Percentiles rank a stretch among this genome's conserved stretches.
phyloP scores from a whole-genome alignment of 2,888 invertebrate species.

The Mactromeris polynyma region DNA sequence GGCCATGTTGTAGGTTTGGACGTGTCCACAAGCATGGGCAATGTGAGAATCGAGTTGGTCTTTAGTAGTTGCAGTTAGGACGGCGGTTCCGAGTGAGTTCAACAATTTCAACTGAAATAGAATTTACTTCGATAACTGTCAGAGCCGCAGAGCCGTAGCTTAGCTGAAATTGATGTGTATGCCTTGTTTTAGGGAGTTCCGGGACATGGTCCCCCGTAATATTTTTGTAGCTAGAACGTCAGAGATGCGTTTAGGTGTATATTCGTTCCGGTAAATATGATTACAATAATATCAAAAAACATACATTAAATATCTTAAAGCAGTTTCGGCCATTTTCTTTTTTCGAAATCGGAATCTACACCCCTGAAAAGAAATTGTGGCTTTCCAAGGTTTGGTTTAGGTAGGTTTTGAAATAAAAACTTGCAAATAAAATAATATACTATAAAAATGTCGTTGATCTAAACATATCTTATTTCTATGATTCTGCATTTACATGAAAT shows the following conservation, averaged over 20 bases:
- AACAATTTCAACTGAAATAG: constrained; percentile 14
- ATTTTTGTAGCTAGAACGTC: neutral
- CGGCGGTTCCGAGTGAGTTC: neutral
- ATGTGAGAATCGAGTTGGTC: neutral
- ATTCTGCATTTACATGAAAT: too few relatives aligned
- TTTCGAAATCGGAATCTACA: too few relatives aligned
- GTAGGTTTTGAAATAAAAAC: neutral
- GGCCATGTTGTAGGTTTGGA: neutral
- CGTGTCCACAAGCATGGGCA: neutral
- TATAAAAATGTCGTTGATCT: neutral
- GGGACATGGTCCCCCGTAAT: neutral
- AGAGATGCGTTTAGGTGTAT: too few relatives aligned
- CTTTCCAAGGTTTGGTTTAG: too few relatives aligned
- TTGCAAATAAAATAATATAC: neutral
- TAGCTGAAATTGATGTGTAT: neutral
- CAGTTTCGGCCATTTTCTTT: too few relatives aligned
- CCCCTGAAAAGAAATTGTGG: too few relatives aligned
- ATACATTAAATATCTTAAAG: too few relatives aligned
- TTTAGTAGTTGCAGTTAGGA: neutral
- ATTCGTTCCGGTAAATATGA: neutral
- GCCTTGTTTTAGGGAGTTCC: too few relatives aligned
- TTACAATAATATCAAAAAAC: neutral
- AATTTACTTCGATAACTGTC: neutral
- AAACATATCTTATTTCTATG: neutral
- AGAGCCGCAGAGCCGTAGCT: neutral